Conservation (phyloP, 1,140 invertebrate species). For the Ooceraea biroi region DNA sequence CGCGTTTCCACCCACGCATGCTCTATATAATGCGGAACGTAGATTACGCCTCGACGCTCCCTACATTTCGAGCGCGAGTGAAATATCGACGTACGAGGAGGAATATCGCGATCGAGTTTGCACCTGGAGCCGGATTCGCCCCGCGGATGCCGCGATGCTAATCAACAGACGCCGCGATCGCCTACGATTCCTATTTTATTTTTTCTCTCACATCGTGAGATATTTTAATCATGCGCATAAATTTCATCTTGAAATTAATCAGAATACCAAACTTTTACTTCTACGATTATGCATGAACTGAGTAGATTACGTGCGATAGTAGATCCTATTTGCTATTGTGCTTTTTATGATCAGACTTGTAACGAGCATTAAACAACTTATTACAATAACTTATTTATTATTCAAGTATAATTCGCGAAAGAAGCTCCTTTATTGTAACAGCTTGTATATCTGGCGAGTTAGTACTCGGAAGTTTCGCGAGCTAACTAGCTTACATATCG, state of each 20-base stretch:
- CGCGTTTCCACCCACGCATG: conserved; percentile 39
- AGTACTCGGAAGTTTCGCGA: background rate
- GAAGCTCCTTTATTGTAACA: too few species aligned
- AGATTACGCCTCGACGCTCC: conserved; percentile 52
- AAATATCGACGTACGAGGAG: conserved; percentile 37
- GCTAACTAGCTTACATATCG: conserved; percentile 26
- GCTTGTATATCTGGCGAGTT: too few species aligned
- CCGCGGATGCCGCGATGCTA: conserved; percentile 6
- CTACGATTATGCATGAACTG: too few species aligned
- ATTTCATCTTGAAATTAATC: too few species aligned
- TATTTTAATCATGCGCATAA: too few species aligned
- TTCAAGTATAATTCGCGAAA: background rate
- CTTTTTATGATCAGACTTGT: too few species aligned
- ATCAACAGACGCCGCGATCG: conserved; percentile 15
- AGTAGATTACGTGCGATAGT: too few species aligned
- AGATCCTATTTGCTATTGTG: too few species aligned
- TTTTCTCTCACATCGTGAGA: too few species aligned
- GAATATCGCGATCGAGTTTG: conserved; percentile 28
- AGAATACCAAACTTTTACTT: too few species aligned
- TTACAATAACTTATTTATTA: too few species aligned
- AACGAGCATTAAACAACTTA: too few species aligned
- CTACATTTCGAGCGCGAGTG: conserved; percentile 46
- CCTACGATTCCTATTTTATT: background rate
- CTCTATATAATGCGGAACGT: conserved; percentile 31
- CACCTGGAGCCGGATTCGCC: conserved; percentile 20